Evolutionary conservation across 1,140 invertebrate genomes (phyloP).

Genomic region (Archivesica marissinica): DNA sequence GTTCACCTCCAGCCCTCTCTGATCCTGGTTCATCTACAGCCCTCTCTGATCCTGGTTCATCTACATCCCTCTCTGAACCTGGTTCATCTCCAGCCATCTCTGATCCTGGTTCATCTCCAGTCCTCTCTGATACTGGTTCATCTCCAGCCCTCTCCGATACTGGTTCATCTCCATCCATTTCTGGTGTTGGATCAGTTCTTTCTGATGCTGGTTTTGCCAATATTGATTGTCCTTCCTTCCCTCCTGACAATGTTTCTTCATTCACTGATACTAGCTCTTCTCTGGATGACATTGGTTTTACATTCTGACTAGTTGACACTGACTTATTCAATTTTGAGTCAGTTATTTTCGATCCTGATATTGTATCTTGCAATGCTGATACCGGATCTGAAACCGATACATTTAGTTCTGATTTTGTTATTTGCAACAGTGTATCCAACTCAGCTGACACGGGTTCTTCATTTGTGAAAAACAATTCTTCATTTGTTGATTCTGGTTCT

Average conservation of each 20-base stretch:
- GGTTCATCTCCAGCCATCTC: background rate
- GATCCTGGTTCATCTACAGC: background rate
- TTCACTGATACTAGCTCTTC: too few relatives aligned
- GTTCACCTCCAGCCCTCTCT: background rate
- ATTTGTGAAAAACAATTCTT: too few relatives aligned
- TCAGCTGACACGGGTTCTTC: too few relatives aligned
- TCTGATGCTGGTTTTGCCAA: background rate
- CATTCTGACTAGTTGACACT: too few relatives aligned
- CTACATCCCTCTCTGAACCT: background rate
- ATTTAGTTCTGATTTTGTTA: too few relatives aligned
- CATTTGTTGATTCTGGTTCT: too few relatives aligned
- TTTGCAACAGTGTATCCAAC: too few relatives aligned
- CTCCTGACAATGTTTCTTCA: background rate
- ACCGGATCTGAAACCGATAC: too few relatives aligned
- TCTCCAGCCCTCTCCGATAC: background rate
- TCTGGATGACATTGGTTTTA: too few relatives aligned
- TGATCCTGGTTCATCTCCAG: background rate
- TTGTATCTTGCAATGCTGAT: too few relatives aligned
- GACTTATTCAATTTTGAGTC: too few relatives aligned
- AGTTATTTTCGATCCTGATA: too few relatives aligned
- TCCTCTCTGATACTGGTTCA: background rate
- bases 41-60: background rate
- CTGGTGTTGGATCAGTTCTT: background rate
- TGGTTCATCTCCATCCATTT: background rate
- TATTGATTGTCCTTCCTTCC: background rate